These are phyloP conservation scores for Tachysurus vachellii DNA, from an alignment of 2,113 vertebrate species.

Conservation along the genomic window DNA sequence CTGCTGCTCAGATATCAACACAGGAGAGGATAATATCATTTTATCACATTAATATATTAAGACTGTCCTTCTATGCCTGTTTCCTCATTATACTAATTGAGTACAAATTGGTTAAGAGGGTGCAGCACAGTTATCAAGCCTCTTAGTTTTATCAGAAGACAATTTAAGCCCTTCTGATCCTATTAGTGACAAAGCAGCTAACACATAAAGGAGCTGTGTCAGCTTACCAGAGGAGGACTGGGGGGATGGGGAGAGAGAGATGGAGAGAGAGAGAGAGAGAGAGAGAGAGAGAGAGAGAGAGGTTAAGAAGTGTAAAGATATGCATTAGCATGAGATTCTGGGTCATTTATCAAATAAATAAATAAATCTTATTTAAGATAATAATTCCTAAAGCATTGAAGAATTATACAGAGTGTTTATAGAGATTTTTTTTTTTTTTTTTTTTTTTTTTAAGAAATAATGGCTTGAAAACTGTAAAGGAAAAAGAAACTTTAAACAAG, in stretches of 20 bases:
- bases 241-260: conserved; percentile 65
- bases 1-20: conserved; percentile 16
- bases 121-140: conserved; percentile 82
- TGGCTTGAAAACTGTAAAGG: neutral
- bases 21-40: conserved; percentile 72
- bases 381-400: neutral
- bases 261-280: conserved; percentile 55
- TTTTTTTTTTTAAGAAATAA: neutral
- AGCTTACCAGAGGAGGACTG: conserved; percentile 74
- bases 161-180: conserved; percentile 85
- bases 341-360: neutral
- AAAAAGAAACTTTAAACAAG: too few species aligned
- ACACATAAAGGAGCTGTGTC: conserved; percentile 89
- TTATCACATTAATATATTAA: conserved; percentile 91
- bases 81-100: conserved; percentile 96
- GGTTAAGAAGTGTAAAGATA: conserved; percentile 46
- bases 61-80: conserved; percentile 85
- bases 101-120: conserved; percentile 91
- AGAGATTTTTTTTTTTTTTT: too few species aligned
- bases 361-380: neutral
- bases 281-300: neutral
- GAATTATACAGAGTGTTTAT: neutral
- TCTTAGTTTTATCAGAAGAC: conserved; percentile 90
- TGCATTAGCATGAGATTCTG: neutral
- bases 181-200: conserved; percentile 88